phyloP scores from a whole-genome alignment of 2,888 invertebrate genomes.

The Tenthredo livida region DNA sequence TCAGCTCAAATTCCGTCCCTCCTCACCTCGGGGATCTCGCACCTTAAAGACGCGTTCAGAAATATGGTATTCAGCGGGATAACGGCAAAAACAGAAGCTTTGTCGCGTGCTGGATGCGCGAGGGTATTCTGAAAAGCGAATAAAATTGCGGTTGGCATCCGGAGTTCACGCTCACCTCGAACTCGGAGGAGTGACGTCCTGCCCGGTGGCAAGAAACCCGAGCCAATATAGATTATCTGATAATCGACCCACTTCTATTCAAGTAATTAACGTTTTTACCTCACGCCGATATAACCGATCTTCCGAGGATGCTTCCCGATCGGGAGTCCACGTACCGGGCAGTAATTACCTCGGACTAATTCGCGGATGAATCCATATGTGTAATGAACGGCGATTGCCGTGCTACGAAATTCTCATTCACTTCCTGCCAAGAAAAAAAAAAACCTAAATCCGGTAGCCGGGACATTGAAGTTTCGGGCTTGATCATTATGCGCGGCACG shows the following conservation, averaged over 20 bases:
- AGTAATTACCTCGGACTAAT: conserved; percentile 7
- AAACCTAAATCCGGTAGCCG: neutral
- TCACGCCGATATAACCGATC: conserved; percentile 23
- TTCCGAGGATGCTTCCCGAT: neutral
- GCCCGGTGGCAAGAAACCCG: conserved; percentile 18
- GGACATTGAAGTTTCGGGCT: neutral
- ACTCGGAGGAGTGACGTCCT: conserved; percentile 3
- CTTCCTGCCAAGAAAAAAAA: neutral
- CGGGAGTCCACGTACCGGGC: neutral
- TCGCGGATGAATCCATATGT: conserved; percentile 29
- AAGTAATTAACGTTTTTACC: conserved; percentile 37
- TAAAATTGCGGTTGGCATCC: conserved; percentile 45
- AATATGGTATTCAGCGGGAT: conserved; percentile 44
- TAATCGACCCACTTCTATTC: conserved; percentile 42
- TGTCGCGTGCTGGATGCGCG: conserved; percentile 29
- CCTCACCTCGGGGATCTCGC: conserved; percentile 34
- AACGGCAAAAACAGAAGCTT: conserved; percentile 38
- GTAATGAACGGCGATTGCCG: neutral
- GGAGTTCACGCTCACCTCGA: conserved; percentile 12
- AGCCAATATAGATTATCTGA: conserved; percentile 40
- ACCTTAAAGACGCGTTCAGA: conserved; percentile 28
- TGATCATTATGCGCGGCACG: neutral
- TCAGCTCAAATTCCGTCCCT: conserved; percentile 55
- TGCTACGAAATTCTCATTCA: neutral
- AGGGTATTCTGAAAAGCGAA: conserved; percentile 35